Evolutionary conservation across 2,113 vertebrate genomes (phyloP).

Genomic region (Semicossyphus pulcher): DNA sequence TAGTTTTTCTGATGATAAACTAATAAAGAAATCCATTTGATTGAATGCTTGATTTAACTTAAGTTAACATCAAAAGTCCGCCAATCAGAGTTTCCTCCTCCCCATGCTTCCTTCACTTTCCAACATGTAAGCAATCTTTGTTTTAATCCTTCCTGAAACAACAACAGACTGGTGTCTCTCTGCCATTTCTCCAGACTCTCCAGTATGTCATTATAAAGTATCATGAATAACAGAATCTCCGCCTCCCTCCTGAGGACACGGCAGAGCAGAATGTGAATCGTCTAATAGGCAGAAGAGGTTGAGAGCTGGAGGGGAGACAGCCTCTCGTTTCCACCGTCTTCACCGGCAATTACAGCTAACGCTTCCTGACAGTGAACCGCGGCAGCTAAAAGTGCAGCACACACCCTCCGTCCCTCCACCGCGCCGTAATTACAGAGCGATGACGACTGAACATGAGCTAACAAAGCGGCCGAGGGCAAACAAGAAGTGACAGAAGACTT

Average conservation of each 20-base stretch:
- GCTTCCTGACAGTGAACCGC: constrained; percentile 63
- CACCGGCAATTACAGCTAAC: constrained; percentile 70
- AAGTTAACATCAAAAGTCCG: too few species aligned
- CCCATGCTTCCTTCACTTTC: too few species aligned
- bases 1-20: too few species aligned
- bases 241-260: background rate
- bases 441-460: constrained; percentile 55
- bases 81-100: too few species aligned
- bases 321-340: constrained; percentile 56
- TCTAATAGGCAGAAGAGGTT: constrained; percentile 41
- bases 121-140: background rate
- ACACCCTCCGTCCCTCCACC: constrained; percentile 21
- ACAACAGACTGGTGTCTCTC: background rate
- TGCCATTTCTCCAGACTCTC: background rate
- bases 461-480: constrained; percentile 56
- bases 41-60: too few species aligned
- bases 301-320: constrained; percentile 36
- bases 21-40: too few species aligned
- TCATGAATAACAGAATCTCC: too few species aligned
- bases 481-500: constrained; percentile 66
- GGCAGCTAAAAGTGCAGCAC: constrained; percentile 66
- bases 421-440: constrained; percentile 70
- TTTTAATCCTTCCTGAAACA: background rate
- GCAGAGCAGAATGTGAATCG: constrained; percentile 8
- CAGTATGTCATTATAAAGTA: too few species aligned